These are phyloP conservation scores for Tyria jacobaeae DNA, from an alignment of 2,888 invertebrate species.

Conservation along the genomic window DNA sequence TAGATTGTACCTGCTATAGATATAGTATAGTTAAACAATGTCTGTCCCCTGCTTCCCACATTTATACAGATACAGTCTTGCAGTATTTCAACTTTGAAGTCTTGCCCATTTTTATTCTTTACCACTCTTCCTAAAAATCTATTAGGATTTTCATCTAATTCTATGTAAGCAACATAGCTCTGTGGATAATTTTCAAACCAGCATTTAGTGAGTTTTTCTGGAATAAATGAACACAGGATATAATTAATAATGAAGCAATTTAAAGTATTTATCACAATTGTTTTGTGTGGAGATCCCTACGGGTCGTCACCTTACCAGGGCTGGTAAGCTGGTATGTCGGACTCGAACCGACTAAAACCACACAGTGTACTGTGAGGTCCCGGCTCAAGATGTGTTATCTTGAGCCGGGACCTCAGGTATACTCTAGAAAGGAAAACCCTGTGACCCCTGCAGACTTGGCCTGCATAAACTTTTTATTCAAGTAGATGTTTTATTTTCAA, in stretches of 20 bases:
- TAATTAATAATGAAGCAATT: neutral
- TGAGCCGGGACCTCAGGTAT: too few species aligned
- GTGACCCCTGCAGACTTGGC: too few species aligned
- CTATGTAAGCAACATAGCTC: conserved; percentile 69
- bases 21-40: conserved; percentile 88
- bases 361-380: too few species aligned
- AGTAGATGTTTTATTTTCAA: too few species aligned
- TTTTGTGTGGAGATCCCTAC: too few species aligned
- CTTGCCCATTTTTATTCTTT: conserved; percentile 54
- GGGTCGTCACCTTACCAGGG: too few species aligned
- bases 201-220: conserved; percentile 64
- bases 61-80: conserved; percentile 88
- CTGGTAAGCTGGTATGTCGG: too few species aligned
- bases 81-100: conserved; percentile 62
- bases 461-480: too few species aligned
- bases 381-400: too few species aligned
- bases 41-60: conserved; percentile 88
- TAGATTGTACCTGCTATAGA: conserved; percentile 77
- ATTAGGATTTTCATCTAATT: conserved; percentile 61
- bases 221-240: conserved; percentile 22
- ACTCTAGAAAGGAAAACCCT: too few species aligned
- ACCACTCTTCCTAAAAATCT: conserved; percentile 70
- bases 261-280: too few species aligned
- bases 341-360: too few species aligned
- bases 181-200: conserved; percentile 69